Conservation (phyloP, 2,113 vertebrate genomes). For the Astur gentilis region DNA sequence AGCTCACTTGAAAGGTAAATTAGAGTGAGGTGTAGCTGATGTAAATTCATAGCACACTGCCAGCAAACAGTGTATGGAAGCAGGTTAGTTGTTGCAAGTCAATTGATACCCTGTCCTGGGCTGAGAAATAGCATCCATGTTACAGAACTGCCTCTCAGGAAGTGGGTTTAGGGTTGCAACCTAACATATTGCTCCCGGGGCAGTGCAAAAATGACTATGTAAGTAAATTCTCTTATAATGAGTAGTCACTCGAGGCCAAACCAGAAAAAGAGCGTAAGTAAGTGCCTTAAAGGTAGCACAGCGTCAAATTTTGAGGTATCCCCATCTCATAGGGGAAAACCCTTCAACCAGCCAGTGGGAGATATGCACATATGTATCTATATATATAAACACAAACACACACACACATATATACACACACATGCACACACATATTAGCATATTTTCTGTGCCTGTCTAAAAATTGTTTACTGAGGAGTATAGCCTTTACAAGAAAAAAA, state of each 20-base stretch:
- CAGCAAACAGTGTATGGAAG: background rate
- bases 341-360: background rate
- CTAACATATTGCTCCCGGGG: background rate
- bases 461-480: background rate
- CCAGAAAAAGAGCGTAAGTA: background rate
- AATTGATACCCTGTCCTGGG: background rate
- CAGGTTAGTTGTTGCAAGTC: background rate
- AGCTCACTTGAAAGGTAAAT: constrained; percentile 42
- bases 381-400: background rate
- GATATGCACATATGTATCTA: background rate
- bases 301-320: background rate
- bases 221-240: background rate
- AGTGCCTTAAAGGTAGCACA: background rate
- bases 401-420: background rate
- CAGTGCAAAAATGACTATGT: background rate
- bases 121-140: background rate
- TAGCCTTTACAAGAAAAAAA: background rate
- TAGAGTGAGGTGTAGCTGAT: background rate
- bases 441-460: background rate
- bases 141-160: background rate
- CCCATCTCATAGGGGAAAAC: background rate
- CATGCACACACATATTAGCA: background rate
- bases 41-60: background rate
- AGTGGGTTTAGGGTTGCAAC: background rate
- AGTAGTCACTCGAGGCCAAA: background rate